Percentiles rank a stretch among this genome's conserved stretches.
phyloP scores from a whole-genome alignment of 92 coral and sea anemone genomes.

The Desmophyllum pertusum region DNA sequence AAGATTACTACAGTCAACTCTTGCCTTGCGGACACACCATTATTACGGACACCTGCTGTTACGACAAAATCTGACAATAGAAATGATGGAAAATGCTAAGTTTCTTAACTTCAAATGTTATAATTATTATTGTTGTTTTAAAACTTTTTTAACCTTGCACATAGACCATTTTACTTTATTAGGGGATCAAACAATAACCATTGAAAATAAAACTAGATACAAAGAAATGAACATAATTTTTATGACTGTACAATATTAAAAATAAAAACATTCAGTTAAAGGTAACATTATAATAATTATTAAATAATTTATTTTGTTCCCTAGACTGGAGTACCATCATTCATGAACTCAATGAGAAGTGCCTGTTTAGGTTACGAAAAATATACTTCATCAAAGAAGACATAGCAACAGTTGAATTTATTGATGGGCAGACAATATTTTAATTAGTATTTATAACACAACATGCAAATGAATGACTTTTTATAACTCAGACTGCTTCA shows the following conservation, averaged over 20 bases:
- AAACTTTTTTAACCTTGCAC: background rate
- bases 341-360: slow-evolving; percentile 82
- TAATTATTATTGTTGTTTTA: too few species aligned
- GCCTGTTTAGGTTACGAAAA: slow-evolving; percentile 88
- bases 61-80: too few species aligned
- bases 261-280: background rate
- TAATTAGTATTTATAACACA: background rate
- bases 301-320: slow-evolving; percentile 13
- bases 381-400: slow-evolving; percentile 44
- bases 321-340: slow-evolving; percentile 95
- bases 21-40: too few species aligned
- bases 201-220: too few species aligned
- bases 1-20: too few species aligned
- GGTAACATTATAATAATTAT: background rate
- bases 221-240: too few species aligned
- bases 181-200: too few species aligned
- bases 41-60: too few species aligned
- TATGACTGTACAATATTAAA: too few species aligned
- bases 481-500: background rate
- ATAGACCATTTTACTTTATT: too few species aligned
- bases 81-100: background rate
- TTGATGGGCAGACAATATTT: background rate
- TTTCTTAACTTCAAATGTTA: too few species aligned
- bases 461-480: background rate
- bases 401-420: background rate